These are phyloP conservation scores for Troglohyphantes excavatus DNA, from an alignment of 2,888 invertebrate genomes.

Conservation along the genomic window DNA sequence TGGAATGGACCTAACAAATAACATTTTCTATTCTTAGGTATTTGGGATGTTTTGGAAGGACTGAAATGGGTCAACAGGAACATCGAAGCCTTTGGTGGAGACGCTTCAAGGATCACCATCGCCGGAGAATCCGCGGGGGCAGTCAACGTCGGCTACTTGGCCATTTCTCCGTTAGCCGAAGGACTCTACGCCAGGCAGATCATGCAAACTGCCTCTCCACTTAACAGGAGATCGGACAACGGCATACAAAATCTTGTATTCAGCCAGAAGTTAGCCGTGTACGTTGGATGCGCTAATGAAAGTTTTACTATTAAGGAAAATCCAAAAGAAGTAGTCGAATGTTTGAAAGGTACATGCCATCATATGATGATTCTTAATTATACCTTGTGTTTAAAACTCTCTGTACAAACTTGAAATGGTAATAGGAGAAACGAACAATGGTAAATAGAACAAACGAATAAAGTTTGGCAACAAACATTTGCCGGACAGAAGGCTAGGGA, in stretches of 20 bases:
- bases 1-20: too few species aligned
- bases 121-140: background rate
- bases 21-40: background rate
- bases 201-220: background rate
- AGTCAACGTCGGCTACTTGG: background rate
- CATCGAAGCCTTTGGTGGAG: conserved; percentile 4
- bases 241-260: background rate
- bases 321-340: background rate
- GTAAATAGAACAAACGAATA: too few species aligned
- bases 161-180: background rate
- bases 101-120: background rate
- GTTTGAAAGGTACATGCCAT: conserved; percentile 19
- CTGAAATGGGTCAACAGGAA: conserved; percentile 24
- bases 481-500: too few species aligned
- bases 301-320: background rate
- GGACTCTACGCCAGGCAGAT: conserved; percentile 18
- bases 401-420: too few species aligned
- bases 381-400: too few species aligned
- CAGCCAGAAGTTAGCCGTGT: background rate
- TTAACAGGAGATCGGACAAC: background rate
- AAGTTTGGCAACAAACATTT: too few species aligned
- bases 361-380: too few species aligned
- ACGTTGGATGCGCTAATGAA: background rate
- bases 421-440: too few species aligned
- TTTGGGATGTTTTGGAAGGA: conserved; percentile 19